These are phyloP conservation scores for Anas georgica DNA, from an alignment of 2,797 vertebrate genomes.

Conservation along the genomic window DNA sequence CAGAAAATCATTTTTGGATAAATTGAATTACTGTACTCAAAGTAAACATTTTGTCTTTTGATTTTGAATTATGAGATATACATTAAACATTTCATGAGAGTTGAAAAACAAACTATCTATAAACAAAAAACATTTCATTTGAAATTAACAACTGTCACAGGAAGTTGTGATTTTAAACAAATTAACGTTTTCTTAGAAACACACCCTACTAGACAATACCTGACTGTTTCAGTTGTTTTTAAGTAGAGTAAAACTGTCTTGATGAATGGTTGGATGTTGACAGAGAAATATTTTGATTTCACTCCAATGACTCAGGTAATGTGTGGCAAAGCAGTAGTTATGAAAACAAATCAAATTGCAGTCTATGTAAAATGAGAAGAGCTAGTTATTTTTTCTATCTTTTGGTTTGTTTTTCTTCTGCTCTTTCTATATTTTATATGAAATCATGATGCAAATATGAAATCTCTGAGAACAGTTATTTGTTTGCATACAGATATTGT, in stretches of 20 bases:
- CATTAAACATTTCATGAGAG: neutral
- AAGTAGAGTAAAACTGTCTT: neutral
- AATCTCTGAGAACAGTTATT: neutral
- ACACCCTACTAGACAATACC: neutral
- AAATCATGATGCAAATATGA: neutral
- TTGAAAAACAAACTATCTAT: accelerated
- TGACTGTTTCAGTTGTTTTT: neutral
- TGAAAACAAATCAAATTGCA: neutral
- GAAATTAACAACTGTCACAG: neutral
- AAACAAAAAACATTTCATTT: neutral
- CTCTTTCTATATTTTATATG: neutral
- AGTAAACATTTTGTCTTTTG: neutral
- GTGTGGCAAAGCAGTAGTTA: neutral
- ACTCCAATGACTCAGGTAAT: neutral
- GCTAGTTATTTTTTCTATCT: neutral
- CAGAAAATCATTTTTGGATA: neutral
- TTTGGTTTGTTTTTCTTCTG: neutral
- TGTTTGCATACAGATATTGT: neutral
- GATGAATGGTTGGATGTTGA: neutral
- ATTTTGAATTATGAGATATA: neutral
- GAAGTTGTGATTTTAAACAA: neutral
- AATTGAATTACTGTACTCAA: neutral
- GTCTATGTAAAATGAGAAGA: neutral
- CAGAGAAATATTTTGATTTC: neutral
- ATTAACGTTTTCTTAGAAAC: neutral